These are phyloP conservation scores for Pterocles gutturalis DNA, from an alignment of 2,113 vertebrate species.

Conservation along the genomic window DNA sequence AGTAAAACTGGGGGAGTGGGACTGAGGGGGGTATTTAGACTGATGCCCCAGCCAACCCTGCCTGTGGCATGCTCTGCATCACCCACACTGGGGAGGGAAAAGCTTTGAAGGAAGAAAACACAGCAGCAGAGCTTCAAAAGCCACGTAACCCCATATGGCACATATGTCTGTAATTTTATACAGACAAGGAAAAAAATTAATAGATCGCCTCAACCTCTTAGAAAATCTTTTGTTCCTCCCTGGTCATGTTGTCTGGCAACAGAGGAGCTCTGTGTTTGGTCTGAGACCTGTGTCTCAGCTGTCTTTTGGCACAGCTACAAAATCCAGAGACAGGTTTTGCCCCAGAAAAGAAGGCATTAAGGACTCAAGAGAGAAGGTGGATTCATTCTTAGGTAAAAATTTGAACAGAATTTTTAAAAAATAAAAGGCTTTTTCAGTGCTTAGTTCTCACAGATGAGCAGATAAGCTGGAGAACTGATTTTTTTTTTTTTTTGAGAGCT, in stretches of 20 bases:
- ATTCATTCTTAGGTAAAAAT: neutral
- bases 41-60: rapidly evolving
- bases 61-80: neutral
- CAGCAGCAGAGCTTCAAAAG: neutral
- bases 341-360: neutral
- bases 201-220: neutral
- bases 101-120: neutral
- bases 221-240: neutral
- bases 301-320: neutral
- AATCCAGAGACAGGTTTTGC: neutral
- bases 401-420: neutral
- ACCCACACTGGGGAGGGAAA: neutral
- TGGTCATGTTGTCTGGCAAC: neutral
- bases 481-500: neutral
- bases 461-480: neutral
- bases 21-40: neutral
- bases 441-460: neutral
- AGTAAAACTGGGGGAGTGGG: neutral
- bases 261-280: neutral
- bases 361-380: neutral
- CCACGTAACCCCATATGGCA: neutral
- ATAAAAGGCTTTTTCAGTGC: neutral
- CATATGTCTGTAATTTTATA: neutral
- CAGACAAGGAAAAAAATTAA: neutral
- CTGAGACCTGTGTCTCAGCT: neutral